phyloP scores from a whole-genome alignment of 2,797 vertebrate genomes.

The Coendou prehensilis region DNA sequence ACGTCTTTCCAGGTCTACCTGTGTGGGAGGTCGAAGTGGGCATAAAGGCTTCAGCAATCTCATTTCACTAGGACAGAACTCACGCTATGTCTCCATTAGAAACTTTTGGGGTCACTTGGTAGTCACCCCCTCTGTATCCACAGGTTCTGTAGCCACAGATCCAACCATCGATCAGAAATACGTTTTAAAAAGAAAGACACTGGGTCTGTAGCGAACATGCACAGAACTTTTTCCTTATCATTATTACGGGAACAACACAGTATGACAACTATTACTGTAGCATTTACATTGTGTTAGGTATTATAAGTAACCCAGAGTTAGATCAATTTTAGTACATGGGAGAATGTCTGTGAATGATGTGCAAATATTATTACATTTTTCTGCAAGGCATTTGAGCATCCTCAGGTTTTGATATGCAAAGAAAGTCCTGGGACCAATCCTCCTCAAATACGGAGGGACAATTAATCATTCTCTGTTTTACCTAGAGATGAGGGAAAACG shows the following conservation, averaged over 20 bases:
- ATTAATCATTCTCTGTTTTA: background rate
- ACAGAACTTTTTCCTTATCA: background rate
- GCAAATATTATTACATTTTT: background rate
- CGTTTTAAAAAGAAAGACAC: too few species aligned
- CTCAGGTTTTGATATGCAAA: background rate
- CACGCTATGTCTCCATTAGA: background rate
- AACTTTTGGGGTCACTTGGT: background rate
- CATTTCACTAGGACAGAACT: background rate
- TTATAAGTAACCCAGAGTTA: background rate
- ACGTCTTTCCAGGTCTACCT: background rate
- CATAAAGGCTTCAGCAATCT: background rate
- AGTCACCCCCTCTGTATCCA: background rate
- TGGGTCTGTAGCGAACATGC: background rate
- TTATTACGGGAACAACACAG: background rate
- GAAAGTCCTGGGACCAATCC: background rate
- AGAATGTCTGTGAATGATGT: too few species aligned
- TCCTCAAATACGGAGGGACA: background rate
- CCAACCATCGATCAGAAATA: background rate
- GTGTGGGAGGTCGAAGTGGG: background rate
- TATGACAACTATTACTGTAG: too few species aligned
- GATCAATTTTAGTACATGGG: background rate
- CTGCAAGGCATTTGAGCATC: background rate
- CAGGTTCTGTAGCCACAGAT: background rate
- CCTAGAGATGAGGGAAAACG: background rate
- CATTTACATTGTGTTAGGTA: background rate